phyloP scores from a whole-genome alignment of 2,888 invertebrate species.

The Tetramorium bicarinatum region DNA sequence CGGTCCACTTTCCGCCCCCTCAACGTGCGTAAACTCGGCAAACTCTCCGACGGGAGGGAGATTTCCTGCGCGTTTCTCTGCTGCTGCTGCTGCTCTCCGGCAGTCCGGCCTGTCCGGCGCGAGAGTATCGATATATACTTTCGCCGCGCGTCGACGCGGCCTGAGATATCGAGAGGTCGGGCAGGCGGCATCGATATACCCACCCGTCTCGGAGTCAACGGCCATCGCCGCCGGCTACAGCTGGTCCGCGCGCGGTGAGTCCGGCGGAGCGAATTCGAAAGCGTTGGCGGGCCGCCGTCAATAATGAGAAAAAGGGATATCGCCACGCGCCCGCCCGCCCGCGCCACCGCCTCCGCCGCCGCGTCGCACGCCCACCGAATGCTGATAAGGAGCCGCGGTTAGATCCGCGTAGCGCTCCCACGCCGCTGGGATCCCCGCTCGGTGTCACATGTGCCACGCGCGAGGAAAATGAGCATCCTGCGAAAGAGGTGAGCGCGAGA shows the following conservation, averaged over 20 bases:
- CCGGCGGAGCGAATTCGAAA: constrained; percentile 8
- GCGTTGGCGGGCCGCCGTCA: constrained; percentile 60
- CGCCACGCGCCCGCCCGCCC: constrained; percentile 14
- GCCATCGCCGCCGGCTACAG: constrained; percentile 5
- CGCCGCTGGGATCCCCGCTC: constrained; percentile 20
- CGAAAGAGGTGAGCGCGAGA: constrained; percentile 76
- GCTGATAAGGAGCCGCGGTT: constrained; percentile 63
- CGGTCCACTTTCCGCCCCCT: neutral
- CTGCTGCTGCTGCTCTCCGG: too few species aligned
- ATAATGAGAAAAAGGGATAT: constrained; percentile 66
- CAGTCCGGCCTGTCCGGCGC: too few species aligned
- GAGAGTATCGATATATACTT: constrained; percentile 15
- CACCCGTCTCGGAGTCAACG: constrained; percentile 12
- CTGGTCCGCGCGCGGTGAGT: neutral
- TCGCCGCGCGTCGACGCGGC: neutral
- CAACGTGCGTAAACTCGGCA: neutral
- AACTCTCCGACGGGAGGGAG: too few species aligned
- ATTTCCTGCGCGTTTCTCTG: too few species aligned
- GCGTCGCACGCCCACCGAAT: constrained; percentile 66
- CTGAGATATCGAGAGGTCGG: constrained; percentile 28
- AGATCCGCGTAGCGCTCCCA: constrained; percentile 5
- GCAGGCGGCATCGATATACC: constrained; percentile 27
- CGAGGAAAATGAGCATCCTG: constrained; percentile 80
- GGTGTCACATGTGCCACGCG: constrained; percentile 58
- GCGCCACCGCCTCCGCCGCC: constrained; percentile 39